Evolutionary conservation across 2,797 vertebrate species (phyloP).

Genomic region (Scolopax rusticola): DNA sequence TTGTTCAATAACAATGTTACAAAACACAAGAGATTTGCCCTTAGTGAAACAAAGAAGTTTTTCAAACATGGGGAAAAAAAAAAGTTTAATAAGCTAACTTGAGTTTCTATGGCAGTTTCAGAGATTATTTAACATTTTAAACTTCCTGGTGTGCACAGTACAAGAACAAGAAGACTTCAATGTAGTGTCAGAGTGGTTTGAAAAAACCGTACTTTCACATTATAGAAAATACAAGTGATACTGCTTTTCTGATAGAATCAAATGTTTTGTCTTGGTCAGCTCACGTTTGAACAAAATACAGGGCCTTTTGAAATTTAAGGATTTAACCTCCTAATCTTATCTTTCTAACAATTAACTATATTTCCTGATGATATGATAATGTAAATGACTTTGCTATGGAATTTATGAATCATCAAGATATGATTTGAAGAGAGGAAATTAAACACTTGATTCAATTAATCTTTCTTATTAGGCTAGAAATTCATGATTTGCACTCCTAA

Average conservation of each 20-base stretch:
- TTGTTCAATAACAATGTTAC: slow-evolving; percentile 84
- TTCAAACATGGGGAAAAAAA: slow-evolving; percentile 41
- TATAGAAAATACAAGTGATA: background rate
- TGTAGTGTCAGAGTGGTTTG: slow-evolving; percentile 21
- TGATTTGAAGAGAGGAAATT: slow-evolving; percentile 73
- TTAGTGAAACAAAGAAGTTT: slow-evolving; percentile 81
- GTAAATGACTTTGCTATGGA: slow-evolving; percentile 69
- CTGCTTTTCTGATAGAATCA: background rate
- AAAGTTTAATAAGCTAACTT: slow-evolving; percentile 72
- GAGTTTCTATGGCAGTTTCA: slow-evolving; percentile 73
- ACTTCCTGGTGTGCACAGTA: slow-evolving; percentile 7
- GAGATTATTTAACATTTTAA: slow-evolving; percentile 75
- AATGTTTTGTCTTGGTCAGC: background rate
- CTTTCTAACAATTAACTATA: slow-evolving; percentile 48
- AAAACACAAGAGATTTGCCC: slow-evolving; percentile 82
- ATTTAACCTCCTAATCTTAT: background rate
- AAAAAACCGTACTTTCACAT: slow-evolving; percentile 5
- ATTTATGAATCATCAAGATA: slow-evolving; percentile 65
- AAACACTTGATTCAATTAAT: slow-evolving; percentile 75
- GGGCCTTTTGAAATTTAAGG: background rate
- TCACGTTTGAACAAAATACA: background rate
- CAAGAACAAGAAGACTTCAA: slow-evolving; percentile 42
- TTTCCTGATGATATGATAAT: slow-evolving; percentile 62
- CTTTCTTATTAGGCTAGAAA: slow-evolving; percentile 64
- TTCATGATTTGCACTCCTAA: slow-evolving; percentile 62